These are phyloP conservation scores for Pseudococcus viburni DNA, from an alignment of 2,888 invertebrate genomes.

Conservation along the genomic window DNA sequence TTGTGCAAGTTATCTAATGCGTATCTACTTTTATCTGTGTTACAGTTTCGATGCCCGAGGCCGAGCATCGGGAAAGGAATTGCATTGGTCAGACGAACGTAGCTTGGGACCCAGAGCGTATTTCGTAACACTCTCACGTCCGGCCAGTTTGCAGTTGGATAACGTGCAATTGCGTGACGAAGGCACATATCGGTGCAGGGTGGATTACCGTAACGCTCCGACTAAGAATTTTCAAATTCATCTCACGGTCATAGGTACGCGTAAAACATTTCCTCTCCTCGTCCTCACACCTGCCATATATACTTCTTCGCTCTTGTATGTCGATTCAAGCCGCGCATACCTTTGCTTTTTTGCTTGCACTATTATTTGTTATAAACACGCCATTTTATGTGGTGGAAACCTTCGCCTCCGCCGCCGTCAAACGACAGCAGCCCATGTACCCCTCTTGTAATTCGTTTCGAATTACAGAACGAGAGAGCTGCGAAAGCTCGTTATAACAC, in stretches of 20 bases:
- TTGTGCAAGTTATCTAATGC: neutral
- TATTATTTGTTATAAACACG: slow-evolving; percentile 43
- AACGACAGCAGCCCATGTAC: no score
- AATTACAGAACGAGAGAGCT: slow-evolving; percentile 10
- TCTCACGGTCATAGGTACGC: slow-evolving; percentile 74
- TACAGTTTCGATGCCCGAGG: slow-evolving; percentile 73
- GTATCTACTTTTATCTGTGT: neutral
- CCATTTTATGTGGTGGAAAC: slow-evolving; percentile 30
- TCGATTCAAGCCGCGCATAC: neutral
- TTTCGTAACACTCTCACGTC: slow-evolving; percentile 72
- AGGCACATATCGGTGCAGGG: slow-evolving; percentile 74
- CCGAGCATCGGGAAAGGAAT: slow-evolving; percentile 72
- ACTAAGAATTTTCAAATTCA: slow-evolving; percentile 75
- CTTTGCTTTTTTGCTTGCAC: neutral
- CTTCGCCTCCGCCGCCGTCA: neutral
- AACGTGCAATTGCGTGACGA: slow-evolving; percentile 71
- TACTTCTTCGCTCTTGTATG: neutral
- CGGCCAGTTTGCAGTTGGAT: slow-evolving; percentile 73
- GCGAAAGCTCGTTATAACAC: slow-evolving; percentile 25
- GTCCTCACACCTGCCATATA: neutral
- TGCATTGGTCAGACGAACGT: slow-evolving; percentile 73
- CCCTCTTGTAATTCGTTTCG: slow-evolving; percentile 40
- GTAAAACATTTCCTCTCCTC: slow-evolving; percentile 16
- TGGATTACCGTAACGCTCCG: slow-evolving; percentile 75
- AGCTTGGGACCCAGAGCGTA: slow-evolving; percentile 74